Evolutionary conservation across 2,113 vertebrate genomes (phyloP).

Genomic region (Climacteris rufus): DNA sequence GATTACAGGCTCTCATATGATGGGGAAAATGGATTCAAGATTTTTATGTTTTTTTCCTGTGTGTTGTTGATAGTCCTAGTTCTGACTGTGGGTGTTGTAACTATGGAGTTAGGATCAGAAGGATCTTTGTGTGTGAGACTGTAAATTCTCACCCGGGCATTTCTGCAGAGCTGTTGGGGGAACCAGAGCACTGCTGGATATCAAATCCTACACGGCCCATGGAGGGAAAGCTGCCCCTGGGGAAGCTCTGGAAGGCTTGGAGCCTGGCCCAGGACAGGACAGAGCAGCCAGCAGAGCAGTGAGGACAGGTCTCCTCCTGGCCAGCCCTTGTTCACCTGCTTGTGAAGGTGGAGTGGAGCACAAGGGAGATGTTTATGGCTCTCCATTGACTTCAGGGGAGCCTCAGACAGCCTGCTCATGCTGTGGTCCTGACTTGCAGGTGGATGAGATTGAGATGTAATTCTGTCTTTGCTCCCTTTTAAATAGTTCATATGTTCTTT

Average conservation of each 20-base stretch:
- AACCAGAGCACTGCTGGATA: neutral
- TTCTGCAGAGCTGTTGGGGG: neutral
- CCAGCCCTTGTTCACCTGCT: neutral
- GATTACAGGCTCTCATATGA: neutral
- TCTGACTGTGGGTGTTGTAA: neutral
- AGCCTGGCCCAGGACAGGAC: neutral
- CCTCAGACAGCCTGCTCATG: neutral
- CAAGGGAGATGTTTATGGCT: neutral
- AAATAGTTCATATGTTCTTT: neutral
- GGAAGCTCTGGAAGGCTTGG: neutral
- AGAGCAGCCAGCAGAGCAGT: neutral
- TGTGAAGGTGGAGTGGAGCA: neutral
- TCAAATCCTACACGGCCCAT: accelerated
- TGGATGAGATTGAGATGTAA: neutral
- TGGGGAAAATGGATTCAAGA: neutral
- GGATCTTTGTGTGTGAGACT: neutral
- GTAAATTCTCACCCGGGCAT: neutral
- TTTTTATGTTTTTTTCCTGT: neutral
- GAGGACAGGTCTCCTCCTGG: neutral
- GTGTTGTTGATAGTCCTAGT: neutral
- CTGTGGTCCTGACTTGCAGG: neutral
- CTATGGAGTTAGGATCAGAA: neutral
- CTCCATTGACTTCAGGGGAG: neutral
- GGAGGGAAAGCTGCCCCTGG: neutral
- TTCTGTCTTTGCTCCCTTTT: neutral